A percentile compares a stretch with the other conserved stretches of the same genome.
These are phyloP conservation scores for Toxonevra muliebris DNA, from an alignment of 2,888 invertebrate genomes.

Conservation along the genomic window DNA sequence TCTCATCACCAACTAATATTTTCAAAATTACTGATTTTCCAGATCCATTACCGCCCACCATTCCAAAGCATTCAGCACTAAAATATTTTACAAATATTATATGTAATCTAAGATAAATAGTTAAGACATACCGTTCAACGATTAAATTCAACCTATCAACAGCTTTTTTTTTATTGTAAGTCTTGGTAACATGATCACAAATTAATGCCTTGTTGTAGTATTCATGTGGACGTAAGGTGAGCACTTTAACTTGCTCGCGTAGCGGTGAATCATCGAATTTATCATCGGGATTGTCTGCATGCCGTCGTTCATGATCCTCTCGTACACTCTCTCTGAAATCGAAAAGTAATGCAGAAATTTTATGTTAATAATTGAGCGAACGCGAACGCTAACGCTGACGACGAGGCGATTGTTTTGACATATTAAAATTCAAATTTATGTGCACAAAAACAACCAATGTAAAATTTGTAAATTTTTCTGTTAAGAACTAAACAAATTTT, in stretches of 20 bases:
- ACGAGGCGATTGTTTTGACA: too few relatives aligned
- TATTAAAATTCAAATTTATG: too few relatives aligned
- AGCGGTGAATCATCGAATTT: constrained; percentile 34
- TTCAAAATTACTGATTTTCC: constrained; percentile 44
- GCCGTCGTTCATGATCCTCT: constrained; percentile 8
- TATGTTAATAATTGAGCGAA: too few relatives aligned
- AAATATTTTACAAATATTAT: neutral
- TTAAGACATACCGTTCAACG: constrained; percentile 37
- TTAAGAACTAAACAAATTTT: too few relatives aligned
- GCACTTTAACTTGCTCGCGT: constrained; percentile 34
- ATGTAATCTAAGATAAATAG: neutral
- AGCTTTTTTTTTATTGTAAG: neutral
- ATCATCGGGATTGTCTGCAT: neutral
- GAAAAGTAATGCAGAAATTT: constrained; percentile 3
- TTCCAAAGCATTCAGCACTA: constrained; percentile 45
- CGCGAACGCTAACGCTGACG: too few relatives aligned
- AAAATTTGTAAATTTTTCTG: too few relatives aligned
- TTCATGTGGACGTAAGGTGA: constrained; percentile 15
- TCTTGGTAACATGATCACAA: constrained; percentile 37
- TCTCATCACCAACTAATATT: constrained; percentile 37
- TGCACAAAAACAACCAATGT: too few relatives aligned
- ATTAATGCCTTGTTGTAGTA: constrained; percentile 26
- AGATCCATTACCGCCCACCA: constrained; percentile 42
- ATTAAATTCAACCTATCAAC: constrained; percentile 41
- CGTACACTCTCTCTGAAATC: constrained; percentile 5